These are phyloP conservation scores for Conus betulinus DNA, from an alignment of 1,140 invertebrate species.

Conservation along the genomic window DNA sequence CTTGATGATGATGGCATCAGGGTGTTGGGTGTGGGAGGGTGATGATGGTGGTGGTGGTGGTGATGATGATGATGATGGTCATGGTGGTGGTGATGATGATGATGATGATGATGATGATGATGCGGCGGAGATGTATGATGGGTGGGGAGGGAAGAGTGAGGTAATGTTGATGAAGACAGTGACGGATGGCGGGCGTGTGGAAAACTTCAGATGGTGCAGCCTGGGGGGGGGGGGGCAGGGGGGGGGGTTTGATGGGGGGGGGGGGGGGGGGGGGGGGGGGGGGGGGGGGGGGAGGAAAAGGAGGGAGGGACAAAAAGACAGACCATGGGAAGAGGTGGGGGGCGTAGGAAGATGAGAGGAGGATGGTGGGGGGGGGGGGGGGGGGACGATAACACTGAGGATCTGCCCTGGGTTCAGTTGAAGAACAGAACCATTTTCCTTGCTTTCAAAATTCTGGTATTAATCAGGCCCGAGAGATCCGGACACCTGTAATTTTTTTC, in stretches of 20 bases:
- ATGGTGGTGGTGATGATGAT: neutral
- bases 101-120: neutral
- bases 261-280: neutral
- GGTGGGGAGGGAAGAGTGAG: neutral
- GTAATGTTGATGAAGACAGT: neutral
- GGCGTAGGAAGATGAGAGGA: no score
- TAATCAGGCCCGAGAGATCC: no score
- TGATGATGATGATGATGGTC: neutral
- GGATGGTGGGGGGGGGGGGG: no score
- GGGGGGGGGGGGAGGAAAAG: neutral
- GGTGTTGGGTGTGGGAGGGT: neutral
- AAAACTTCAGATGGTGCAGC: neutral
- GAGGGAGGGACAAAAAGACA: neutral
- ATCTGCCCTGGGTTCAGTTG: no score
- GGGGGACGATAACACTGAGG: no score
- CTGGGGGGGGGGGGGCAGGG: neutral
- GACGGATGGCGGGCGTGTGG: neutral
- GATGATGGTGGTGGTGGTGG: neutral
- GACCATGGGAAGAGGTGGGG: no score
- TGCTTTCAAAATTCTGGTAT: no score
- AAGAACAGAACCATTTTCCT: no score
- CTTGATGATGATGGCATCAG: no score
- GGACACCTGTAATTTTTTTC: no score
- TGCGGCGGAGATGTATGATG: neutral
- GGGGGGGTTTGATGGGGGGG: neutral